Evolutionary conservation across 1,140 invertebrate species (phyloP), one percentile per base, ranked within the genome.

Genomic region (Notospermus geniculatus): DNA sequence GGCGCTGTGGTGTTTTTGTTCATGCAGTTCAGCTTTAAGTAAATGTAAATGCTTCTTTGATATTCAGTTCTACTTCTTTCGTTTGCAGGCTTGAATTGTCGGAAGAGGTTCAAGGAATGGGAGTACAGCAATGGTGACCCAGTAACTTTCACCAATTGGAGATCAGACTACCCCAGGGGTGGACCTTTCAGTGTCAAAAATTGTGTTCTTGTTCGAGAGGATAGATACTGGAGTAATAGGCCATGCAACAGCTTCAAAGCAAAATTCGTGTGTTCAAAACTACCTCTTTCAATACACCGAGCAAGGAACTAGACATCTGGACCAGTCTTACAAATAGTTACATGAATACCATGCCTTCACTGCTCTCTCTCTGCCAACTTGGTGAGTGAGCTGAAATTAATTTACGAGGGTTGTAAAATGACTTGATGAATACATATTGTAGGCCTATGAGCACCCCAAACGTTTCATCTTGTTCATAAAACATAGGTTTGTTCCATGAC

Each of bases 61-160:
- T 19, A 43, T 13, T 43, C 11, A 43, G 39, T 43, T 11, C n/a
- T 50, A 7, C 46, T 27, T 27, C 25, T 27, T 50, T 27, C n/a
- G 5, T 19, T 50, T n/a, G 23, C 63, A 78, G 76, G 76, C 64
- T 65, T 78, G 57, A 78, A 76, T 63, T 71, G 73, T 53, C 72
- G 73, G 50, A 15, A 39, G 17, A 62, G 64, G 4, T 64, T 63
- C 5, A 69, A 64, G 11, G 55, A 50, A 13, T 78, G 76, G 76
- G 64, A 68, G 36, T 78, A 66, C 59, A 65, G 69, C 1, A 71
- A 65, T 62, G 70, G 69, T 5, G 72, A 76, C 36, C 52, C 66
- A 2, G 58, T 71, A 0, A 56, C 53, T 0, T 67, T 67, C 56
- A 69, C 62, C 29, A 71, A 71, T 61, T 78, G 76, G 76, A 67